Evolutionary conservation across 2,113 vertebrate species (phyloP), one percentile per base, ranked within the genome.

Genomic region (Toxostoma redivivum): DNA sequence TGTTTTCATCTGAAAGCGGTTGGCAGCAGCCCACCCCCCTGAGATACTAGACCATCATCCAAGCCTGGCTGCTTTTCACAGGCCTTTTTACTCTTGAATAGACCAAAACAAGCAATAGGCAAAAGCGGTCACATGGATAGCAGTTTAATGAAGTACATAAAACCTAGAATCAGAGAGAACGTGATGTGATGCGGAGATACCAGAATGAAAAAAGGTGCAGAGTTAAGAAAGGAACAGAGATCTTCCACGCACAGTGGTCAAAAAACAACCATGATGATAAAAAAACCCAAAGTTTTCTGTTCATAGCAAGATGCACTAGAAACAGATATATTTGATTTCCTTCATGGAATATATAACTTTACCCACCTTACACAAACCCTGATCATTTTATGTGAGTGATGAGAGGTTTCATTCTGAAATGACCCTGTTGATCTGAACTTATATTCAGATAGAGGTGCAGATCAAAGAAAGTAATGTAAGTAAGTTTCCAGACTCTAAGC

Each of bases 31-130:
- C 35, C 73, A 77, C 81, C 25, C 30, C 65, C 67, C 72, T 48
- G 77, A 94, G 86, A 92, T 83, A 92, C n/a, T 1, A 81, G 61
- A 94, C 62, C 78, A 76, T 94, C 94, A 91, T 95, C 95, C 88
- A 94, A 95, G 80, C 61, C 60, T 1, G 1, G 79, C 90, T 92
- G 42, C 3, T 90, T 96, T 91, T 94, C 90, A 86, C 15, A 65
- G 71, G 85, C 86, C 42, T 88, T 92, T 90, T 83, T 93, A 81
- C 94, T 93, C 62, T 62, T 95, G 90, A 95, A 94, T 93, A 81
- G 88, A 66, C 74, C 50, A 86, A 92, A 67, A 76, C 54, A 86
- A 92, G 86, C 61, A 90, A 72, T 37, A 76, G 79, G 95, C 88
- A 88, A 94, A 94, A 62, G 82, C 22, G 0, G 82, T 93, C 96